A percentile compares a stretch with the other conserved stretches of the same genome.
Evolutionary conservation across 2,888 invertebrate species (phyloP).

Genomic region (Lagria hirta): DNA sequence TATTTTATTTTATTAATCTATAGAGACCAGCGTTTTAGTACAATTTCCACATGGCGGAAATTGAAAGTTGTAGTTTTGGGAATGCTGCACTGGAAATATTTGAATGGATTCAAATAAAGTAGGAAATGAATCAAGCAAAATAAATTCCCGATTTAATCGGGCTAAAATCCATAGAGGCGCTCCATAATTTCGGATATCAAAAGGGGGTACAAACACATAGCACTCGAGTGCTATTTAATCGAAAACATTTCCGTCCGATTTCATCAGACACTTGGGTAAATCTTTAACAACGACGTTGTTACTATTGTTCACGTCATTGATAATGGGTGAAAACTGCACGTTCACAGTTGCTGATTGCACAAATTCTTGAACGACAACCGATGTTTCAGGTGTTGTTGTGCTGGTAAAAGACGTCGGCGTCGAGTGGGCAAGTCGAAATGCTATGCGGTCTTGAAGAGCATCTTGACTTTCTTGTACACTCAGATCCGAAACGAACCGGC

Average conservation of each 20-base stretch:
- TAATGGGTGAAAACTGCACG: constrained; percentile 39
- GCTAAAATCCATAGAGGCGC: no score
- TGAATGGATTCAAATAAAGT: no score
- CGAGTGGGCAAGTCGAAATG: constrained; percentile 41
- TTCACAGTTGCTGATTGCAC: constrained; percentile 37
- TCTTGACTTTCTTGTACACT: constrained; percentile 53
- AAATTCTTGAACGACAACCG: constrained; percentile 26
- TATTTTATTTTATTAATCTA: no score
- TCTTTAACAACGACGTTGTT: constrained; percentile 34
- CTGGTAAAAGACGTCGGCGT: constrained; percentile 33
- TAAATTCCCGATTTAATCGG: no score
- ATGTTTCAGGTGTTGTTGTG: constrained; percentile 8
- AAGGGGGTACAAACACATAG: no score
- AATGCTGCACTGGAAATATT: no score
- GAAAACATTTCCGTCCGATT: constrained; percentile 41
- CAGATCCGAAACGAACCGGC: constrained; percentile 57
- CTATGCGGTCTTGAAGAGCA: constrained; percentile 43
- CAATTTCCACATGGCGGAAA: no score
- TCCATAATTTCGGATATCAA: background rate
- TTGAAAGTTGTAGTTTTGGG: no score
- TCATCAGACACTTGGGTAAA: constrained; percentile 43
- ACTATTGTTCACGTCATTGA: constrained; percentile 33
- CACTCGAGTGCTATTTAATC: constrained; percentile 33
- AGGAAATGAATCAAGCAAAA: no score
- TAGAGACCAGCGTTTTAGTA: no score